Evolutionary conservation across 2,888 invertebrate species (phyloP).

Genomic region (Balanococcus diminutus): DNA sequence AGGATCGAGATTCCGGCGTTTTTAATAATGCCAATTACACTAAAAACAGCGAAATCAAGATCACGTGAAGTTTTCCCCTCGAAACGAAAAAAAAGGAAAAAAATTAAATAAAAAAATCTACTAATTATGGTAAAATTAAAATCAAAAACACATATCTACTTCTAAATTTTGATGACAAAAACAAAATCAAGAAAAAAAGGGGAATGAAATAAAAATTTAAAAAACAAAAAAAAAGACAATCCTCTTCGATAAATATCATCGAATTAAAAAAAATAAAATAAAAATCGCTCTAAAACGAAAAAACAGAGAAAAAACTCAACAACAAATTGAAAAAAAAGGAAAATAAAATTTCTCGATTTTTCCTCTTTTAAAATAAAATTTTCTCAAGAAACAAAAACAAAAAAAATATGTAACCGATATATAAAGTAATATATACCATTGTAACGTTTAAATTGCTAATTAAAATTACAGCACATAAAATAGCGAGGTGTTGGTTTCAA

Average conservation of each 20-base stretch:
- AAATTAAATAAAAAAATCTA: not conserved
- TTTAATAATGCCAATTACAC: conserved; percentile 39
- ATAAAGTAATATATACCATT: conserved; percentile 41
- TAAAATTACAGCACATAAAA: conserved; percentile 57
- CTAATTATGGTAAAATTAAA: conserved; percentile 44
- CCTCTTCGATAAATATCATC: conserved; percentile 28
- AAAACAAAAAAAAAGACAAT: conserved; percentile 34
- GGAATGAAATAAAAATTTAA: conserved; percentile 26
- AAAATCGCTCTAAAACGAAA: conserved; percentile 44
- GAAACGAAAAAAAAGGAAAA: not conserved
- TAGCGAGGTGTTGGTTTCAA: conserved; percentile 57
- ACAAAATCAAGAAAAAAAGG: not conserved
- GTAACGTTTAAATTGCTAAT: conserved; percentile 54
- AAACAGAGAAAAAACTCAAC: conserved; percentile 50
- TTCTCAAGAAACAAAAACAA: conserved; percentile 44
- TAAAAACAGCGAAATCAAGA: conserved; percentile 52
- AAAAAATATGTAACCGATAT: conserved; percentile 45
- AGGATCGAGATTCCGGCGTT: conserved; percentile 39
- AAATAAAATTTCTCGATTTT: conserved; percentile 39
- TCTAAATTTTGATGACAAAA: conserved; percentile 19
- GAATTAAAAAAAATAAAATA: conserved; percentile 18
- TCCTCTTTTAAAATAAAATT: conserved; percentile 35
- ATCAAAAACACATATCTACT: conserved; percentile 38
- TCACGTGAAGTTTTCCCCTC: conserved; percentile 23
- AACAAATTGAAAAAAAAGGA: conserved; percentile 44